Conservation (phyloP, 1,140 invertebrate species). For the Calliphora vicina region DNA sequence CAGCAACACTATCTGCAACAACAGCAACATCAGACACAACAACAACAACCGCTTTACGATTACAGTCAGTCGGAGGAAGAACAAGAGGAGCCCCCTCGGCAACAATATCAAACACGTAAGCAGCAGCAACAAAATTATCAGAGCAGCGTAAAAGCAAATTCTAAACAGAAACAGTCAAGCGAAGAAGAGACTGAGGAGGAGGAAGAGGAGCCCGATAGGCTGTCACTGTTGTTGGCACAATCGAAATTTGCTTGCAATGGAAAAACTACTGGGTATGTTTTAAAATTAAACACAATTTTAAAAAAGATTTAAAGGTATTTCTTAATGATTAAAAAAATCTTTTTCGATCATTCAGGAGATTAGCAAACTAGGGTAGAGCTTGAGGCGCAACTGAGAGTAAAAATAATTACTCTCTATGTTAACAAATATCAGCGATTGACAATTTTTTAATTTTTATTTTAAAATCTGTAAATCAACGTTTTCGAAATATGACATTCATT, state of each 20-base stretch:
- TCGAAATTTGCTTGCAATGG: slow-evolving; percentile 83
- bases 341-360: too few species aligned
- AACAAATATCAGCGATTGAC: too few species aligned
- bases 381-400: too few species aligned
- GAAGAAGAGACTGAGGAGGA: slow-evolving; percentile 72
- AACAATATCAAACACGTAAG: slow-evolving; percentile 55
- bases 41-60: slow-evolving; percentile 53
- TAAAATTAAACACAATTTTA: neutral
- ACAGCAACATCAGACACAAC: slow-evolving; percentile 46
- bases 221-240: slow-evolving; percentile 79
- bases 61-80: slow-evolving; percentile 57
- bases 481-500: too few species aligned
- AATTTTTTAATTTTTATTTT: too few species aligned
- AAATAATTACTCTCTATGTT: too few species aligned
- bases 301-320: too few species aligned
- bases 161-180: slow-evolving; percentile 44
- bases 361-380: too few species aligned
- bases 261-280: slow-evolving; percentile 75
- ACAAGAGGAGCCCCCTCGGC: slow-evolving; percentile 59
- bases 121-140: slow-evolving; percentile 57
- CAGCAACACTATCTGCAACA: slow-evolving; percentile 5
- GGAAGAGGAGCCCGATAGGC: slow-evolving; percentile 84
- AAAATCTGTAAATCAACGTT: too few species aligned
- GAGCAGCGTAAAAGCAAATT: slow-evolving; percentile 37
- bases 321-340: too few species aligned